Base-by-base conservation (phyloP, 2,888 invertebrate species). In the Tiliacea citrago region DNA sequence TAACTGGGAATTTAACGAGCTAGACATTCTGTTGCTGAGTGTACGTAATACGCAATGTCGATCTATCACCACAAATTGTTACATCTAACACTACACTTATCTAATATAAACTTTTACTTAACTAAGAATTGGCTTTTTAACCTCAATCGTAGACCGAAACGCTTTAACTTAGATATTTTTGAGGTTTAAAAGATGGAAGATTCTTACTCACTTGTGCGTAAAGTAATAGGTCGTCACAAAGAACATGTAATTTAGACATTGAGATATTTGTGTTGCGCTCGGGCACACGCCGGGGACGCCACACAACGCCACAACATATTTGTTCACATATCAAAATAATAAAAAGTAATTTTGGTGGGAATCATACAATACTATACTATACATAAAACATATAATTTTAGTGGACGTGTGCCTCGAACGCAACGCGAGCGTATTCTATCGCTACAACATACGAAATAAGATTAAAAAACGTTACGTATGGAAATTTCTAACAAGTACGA, bases 81-180 rank as follows among this genome's bases (percentile, higher is more conserved):
- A 92, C 89, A 90, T 88, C 93, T 94, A 94, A 91, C 86, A 87
- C 93, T 94, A 95, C 93, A 90, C 95, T 95, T 95, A 95, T 77
- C 89, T 93, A 93, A 93, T 93, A 94, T 94, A 94, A 92, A 92
- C 88, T 92, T 93, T 93, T 88, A 92, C 95, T 95, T 95, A 95
- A 90, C 92, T 95, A 94, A 91, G 86, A 94, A 94, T 95, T 95
- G 95, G 95, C 95, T 94, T 94, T 90, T 92, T 90, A 90, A 92
- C 93, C 91, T 92, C 92, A 90, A 91, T 89, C 82, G 88, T 89
- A 90, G 89, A 91, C 90, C 91, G 90, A 92, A 91, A 92, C 86
- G 82, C 87, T 87, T 77, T 72, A 89, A 85, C 90, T 88, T 90
- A 86, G 84, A 86, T 85, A 87, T 81, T 79, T 58, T 75, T 85